Evolutionary conservation across 1,140 invertebrate genomes (phyloP), one percentile per base, ranked within the genome.

Genomic region (Lepidurus arcticus): DNA sequence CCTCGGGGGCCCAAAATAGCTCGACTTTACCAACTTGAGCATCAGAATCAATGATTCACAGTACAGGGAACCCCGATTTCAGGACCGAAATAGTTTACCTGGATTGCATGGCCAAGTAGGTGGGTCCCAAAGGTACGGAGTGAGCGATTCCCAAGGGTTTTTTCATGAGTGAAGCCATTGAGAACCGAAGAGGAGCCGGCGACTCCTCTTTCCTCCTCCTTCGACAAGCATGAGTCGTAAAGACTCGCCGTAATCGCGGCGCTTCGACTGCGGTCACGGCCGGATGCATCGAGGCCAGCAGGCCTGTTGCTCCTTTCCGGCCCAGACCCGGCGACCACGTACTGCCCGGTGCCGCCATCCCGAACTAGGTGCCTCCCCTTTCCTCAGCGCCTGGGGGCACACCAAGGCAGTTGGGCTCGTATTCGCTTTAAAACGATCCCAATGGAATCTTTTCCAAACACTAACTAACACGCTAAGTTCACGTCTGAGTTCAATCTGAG

Each of bases 131-230:
- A 0, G 86, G 86, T 1, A 86, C 85, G 9, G 86, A 86, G 76
- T 86, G 85, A 16, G 85, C 85, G 11, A 86, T 83, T 21, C 86
- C 80, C 9, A 87, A 82, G 3, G 86, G 86, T 80, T 87, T 85
- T 80, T 86, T 86, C 82, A 86, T 85, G 80, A 86, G 83, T 42
- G 82, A 82, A 9, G 81, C 83, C 78, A 86, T 82, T 53, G 82
- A 83, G 81, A 85, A 85, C 3, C 82, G 81, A 11, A 82, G 79
- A 1, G 78, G 80, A 24, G 82, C 79, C 45, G 76, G 76, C 24
- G 76, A 45, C 8, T 84, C 83, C 79, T 85, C 84, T 75, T 83
- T 83, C 8, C 81, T 80, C 47, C 80, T 79, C 73, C 80, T 45
- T 1, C 84, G 78, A n/a, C 84, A 80, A 0, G 83, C 83, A 76